Evolutionary conservation across 1,140 invertebrate species (phyloP).

Genomic region (Magallana angulata): DNA sequence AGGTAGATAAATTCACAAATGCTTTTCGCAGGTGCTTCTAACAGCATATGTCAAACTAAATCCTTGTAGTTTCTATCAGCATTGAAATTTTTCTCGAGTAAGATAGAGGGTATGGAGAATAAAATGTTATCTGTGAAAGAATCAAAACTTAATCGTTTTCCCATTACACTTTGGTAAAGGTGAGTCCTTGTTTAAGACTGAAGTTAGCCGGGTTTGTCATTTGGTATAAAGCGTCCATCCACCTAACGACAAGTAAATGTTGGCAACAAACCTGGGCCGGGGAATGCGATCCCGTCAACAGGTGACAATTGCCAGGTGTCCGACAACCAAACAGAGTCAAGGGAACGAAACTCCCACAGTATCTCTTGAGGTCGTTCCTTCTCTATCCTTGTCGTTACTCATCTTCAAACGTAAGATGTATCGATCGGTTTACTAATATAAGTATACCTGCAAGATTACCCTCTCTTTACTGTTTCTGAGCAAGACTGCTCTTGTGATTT

Average conservation of each 20-base stretch:
- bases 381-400: not conserved
- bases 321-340: not conserved
- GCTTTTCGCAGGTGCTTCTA: constrained; percentile 34
- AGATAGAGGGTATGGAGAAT: constrained; percentile 35
- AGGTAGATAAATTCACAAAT: constrained; percentile 36
- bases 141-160: constrained; percentile 24
- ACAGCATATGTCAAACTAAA: constrained; percentile 38
- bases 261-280: constrained; percentile 23
- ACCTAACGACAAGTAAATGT: constrained; percentile 36
- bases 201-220: constrained; percentile 39
- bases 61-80: constrained; percentile 22
- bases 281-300: constrained; percentile 35
- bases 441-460: constrained; percentile 18
- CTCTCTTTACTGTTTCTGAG: not conserved
- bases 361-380: constrained; percentile 10
- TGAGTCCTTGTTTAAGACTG: constrained; percentile 24
- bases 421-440: constrained; percentile 17
- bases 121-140: constrained; percentile 35
- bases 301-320: constrained; percentile 25
- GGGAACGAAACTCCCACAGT: constrained; percentile 11
- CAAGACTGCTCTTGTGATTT: not conserved
- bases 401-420: not conserved
- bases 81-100: constrained; percentile 24
- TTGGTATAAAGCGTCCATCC: constrained; percentile 20
- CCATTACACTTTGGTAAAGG: constrained; percentile 27